A percentile compares a stretch with the other conserved stretches of the same genome.
Evolutionary conservation across 2,797 vertebrate species (phyloP).

Genomic region (Rhabdophis nuchalis): DNA sequence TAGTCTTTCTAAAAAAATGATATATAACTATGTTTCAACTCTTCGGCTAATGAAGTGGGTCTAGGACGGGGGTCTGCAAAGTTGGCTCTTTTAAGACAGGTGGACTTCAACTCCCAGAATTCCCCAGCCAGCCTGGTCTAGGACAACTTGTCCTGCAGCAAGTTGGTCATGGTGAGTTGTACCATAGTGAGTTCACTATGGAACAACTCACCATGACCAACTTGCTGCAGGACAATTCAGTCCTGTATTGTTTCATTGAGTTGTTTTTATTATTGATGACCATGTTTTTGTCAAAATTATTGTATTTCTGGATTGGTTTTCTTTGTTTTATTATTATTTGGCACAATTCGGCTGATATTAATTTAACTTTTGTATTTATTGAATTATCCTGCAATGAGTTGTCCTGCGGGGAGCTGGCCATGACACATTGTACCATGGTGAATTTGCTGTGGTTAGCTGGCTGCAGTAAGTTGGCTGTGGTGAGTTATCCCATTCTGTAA

Average conservation of each 20-base stretch:
- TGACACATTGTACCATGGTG: background rate
- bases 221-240: background rate
- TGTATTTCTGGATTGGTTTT: background rate
- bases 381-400: background rate
- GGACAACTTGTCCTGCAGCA: too few species aligned
- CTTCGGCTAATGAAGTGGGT: background rate
- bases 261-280: background rate
- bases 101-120: too few species aligned
- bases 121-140: too few species aligned
- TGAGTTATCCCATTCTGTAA: background rate
- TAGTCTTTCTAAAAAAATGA: background rate
- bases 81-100: too few species aligned
- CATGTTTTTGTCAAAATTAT: background rate
- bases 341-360: background rate
- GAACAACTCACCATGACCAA: background rate
- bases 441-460: background rate
- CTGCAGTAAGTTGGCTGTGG: background rate
- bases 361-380: background rate
- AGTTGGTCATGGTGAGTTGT: too few species aligned
- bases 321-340: background rate
- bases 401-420: background rate
- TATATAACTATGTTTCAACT: background rate
- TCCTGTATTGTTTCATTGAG: background rate
- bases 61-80: too few species aligned
- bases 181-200: too few species aligned